Evolutionary conservation across 1,140 invertebrate species (phyloP), one percentile per base, ranked within the genome.

Genomic region (Ooceraea biroi): DNA sequence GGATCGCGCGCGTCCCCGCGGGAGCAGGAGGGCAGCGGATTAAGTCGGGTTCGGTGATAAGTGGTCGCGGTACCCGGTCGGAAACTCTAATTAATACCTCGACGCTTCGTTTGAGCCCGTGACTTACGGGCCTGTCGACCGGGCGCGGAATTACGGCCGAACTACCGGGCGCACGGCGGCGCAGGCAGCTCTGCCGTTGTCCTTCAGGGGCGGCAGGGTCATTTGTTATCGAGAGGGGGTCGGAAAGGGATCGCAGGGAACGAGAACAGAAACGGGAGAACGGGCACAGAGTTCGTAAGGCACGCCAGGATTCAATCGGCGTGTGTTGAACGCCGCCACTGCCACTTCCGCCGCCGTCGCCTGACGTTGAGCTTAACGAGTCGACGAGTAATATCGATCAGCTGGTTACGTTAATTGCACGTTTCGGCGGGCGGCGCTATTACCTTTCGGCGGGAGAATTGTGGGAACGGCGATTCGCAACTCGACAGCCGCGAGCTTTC

Each of bases 81-180:
- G 94, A 93, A 94, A 94, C 93, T 94, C 92, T 94, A 94, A 94
- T 94, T 94, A 94, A 94, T 94, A 94, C 93, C 93, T 93, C 89
- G 90, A 90, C 91, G 93, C 90, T 93, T 92, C 92, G 93, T 94
- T 94, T 93, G 93, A 94, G 93, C 91, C 89, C 76, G 90, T 94
- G 92, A 94, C 93, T 94, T 94, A 94, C 91, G 93, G 93, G 91
- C 90, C 90, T 90, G 91, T 93, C 91, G 90, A 84, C 91, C 90
- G 85, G 77, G 89, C 85, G 83, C 91, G 89, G 91, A 92, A 92
- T 93, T 93, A 92, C 90, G 87, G 87, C 88, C 88, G 85, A 92
- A 91, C 89, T 91, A 89, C 87, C 88, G 76, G 36, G 2, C 7
- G 36, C 36, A 36, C 58, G 76, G 73, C 69, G 85, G 88, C 91